Evolutionary conservation across 2,113 vertebrate species (phyloP), one percentile per base, ranked within the genome.

Genomic region (Mugil cephalus): DNA sequence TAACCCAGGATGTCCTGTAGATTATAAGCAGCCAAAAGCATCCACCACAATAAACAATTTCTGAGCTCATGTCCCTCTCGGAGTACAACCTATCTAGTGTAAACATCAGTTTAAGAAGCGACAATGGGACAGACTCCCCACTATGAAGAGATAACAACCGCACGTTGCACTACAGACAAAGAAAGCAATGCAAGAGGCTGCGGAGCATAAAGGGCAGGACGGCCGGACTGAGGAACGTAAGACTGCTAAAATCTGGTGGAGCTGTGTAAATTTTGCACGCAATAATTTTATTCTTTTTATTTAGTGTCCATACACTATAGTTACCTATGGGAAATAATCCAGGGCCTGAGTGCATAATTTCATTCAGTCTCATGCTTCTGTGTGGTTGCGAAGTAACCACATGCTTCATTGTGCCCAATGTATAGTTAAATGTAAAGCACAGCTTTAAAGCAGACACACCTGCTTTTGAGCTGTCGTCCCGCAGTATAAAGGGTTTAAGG

Each of bases 41-140:
- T 86, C 74, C 87, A 86, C 78, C 34, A 3, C 30, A 69, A 76
- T 77, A 83, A 86, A 82, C 59, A 63, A 6, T 15, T 55, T 62
- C 45, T 61, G 42, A 71, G 69, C 69, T 77, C 61, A 64, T 13
- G 52, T 80, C 40, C 62, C 67, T 52, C 56, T 72, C 1, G 1
- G 9, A 39, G 53, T 68, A 43, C 75, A 55, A 53, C 63, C 18
- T 62, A 84, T 88, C 85, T 89, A 77, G 77, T 80, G 69, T 75
- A 86, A 89, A 92, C 87, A 89, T 88, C 72, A 40, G 52, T 18
- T 39, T 71, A 38, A 40, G 65, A 80, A 35, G 51, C 39, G 9
- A 35, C 17, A 1, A 50, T 38, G 9, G 47, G 70, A 69, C 73
- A 61, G 82, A 63, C 62, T 17, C 18, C 40, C 69, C 24, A 14